phyloP scores from a whole-genome alignment of 2,113 vertebrate species.

The Anguilla japonica region DNA sequence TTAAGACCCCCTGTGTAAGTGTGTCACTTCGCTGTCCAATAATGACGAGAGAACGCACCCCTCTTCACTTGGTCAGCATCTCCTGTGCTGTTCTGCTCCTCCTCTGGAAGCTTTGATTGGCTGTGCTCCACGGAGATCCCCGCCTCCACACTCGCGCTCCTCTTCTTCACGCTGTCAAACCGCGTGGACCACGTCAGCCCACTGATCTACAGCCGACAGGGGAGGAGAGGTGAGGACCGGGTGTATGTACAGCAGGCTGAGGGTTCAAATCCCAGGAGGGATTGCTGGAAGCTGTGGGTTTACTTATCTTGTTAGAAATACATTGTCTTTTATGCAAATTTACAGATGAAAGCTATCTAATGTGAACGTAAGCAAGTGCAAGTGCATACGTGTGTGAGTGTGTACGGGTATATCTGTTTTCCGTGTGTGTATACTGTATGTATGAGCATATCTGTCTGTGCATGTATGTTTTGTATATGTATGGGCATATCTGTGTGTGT shows the following conservation, averaged over 20 bases:
- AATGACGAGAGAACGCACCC: background rate
- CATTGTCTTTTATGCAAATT: too few relatives aligned
- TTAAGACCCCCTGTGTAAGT: too few relatives aligned
- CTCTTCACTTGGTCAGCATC: background rate
- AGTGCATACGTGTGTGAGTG: too few relatives aligned
- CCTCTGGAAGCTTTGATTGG: background rate
- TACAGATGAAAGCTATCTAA: too few relatives aligned
- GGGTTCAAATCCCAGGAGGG: background rate
- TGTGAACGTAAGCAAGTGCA: too few relatives aligned
- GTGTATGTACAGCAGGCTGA: background rate
- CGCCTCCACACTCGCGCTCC: conserved; percentile 31
- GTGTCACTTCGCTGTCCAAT: background rate
- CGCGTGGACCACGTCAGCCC: conserved; percentile 91
- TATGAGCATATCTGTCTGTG: too few relatives aligned
- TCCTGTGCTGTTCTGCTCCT: conserved; percentile 20
- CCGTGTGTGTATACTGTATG: too few relatives aligned
- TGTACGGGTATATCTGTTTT: too few relatives aligned
- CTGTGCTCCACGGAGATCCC: conserved; percentile 32
- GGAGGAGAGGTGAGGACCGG: background rate
- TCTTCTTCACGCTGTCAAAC: conserved; percentile 56
- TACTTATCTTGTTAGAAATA: too few relatives aligned
- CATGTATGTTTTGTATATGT: too few relatives aligned
- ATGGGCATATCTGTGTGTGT: too few relatives aligned
- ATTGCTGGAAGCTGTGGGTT: too few relatives aligned
- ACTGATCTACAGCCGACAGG: conserved; percentile 67